Conservation (phyloP, 2,888 invertebrate genomes). For the Chaetoderma sp. region DNA sequence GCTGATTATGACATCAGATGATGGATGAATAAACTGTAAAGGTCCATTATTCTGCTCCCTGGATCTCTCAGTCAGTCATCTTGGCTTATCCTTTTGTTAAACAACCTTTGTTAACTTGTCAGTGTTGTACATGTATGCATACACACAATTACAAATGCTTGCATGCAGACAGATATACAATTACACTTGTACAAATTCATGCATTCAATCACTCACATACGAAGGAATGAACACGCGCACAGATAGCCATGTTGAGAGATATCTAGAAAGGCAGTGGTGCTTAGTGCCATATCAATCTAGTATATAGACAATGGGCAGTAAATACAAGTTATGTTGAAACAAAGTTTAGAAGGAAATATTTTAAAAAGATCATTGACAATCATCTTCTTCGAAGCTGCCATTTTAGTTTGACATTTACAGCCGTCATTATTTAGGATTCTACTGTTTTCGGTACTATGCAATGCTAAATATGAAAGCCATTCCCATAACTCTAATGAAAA, state of each 20-base stretch:
- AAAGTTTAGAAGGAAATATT: background rate
- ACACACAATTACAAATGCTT: background rate
- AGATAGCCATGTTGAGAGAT: background rate
- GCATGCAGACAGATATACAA: background rate
- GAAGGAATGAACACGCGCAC: background rate
- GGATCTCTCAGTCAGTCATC: too few relatives aligned
- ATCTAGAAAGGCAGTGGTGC: background rate
- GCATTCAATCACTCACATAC: background rate
- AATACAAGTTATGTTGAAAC: background rate
- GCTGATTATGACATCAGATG: too few relatives aligned
- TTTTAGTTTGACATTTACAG: too few relatives aligned
- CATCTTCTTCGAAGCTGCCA: too few relatives aligned
- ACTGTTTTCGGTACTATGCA: background rate
- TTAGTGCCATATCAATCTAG: background rate
- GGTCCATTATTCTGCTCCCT: too few relatives aligned
- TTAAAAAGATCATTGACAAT: background rate
- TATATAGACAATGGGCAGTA: background rate
- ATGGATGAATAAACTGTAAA: too few relatives aligned
- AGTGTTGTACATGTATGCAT: background rate
- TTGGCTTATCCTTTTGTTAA: too few relatives aligned
- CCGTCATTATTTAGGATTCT: too few relatives aligned
- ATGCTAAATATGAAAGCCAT: background rate
- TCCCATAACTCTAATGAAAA: background rate
- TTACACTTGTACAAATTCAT: background rate
- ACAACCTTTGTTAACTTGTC: too few relatives aligned